Evolutionary conservation across 2,797 vertebrate species (phyloP), one percentile per base, ranked within the genome.

Genomic region (Ptychadena robeensis): DNA sequence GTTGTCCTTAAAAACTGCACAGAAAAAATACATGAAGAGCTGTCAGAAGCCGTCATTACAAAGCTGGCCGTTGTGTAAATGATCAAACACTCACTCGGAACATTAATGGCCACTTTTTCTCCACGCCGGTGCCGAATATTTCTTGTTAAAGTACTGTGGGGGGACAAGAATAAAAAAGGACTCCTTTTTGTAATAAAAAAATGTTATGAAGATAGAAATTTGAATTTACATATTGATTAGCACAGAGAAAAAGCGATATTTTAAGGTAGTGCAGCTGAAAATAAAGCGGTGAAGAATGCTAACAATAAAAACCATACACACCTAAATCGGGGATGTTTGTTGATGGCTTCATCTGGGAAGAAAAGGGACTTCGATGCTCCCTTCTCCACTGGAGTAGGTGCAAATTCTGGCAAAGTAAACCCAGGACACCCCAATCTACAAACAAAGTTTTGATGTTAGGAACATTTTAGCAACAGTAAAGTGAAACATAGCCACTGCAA

Each of bases 261-360:
- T n/a, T n/a, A n/a, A n/a, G n/a, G n/a, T n/a, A n/a, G n/a, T n/a
- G n/a, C n/a, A n/a, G n/a, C n/a, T n/a, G n/a, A n/a, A n/a, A n/a
- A n/a, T n/a, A n/a, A n/a, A n/a, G n/a, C n/a, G n/a, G 44, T 22
- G 18, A 22, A 7, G 10, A 22, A 53, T 8, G 18, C 44, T 22
- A 53, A 5, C 44, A 53, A 35, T n/a, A n/a, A n/a, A n/a, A n/a
- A n/a, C n/a, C n/a, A n/a, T n/a, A 35, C 91, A 90, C 87, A 99
- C 98, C 97, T 95, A 91, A 99, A 99, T 86, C 98, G 95, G 1
- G 98, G 98, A 87, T 99, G 98, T 79, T 91, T 94, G 92, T 96
- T 97, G 88, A 99, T 99, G 67, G 96, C 97, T 93, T 98, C 95
- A 79, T 99, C 98, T 3, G 96, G 97, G 88, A 98, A 98, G 91